These are phyloP conservation scores for Pteropus alecto DNA, from an alignment of 2,113 vertebrate genomes.

Conservation along the genomic window DNA sequence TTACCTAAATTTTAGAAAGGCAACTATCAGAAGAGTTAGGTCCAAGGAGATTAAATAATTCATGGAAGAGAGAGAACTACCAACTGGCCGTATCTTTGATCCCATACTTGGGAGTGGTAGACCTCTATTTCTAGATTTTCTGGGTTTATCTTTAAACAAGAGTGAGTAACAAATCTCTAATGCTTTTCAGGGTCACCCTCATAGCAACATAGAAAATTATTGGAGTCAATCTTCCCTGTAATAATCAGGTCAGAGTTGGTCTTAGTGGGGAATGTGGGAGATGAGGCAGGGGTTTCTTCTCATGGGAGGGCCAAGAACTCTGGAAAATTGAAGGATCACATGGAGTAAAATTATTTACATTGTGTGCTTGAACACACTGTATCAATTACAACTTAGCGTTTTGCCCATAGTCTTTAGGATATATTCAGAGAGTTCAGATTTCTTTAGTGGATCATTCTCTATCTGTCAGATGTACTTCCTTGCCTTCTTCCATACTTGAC, in stretches of 20 bases:
- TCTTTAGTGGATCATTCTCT: neutral
- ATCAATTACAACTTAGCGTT: neutral
- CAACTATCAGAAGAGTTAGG: neutral
- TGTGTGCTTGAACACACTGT: neutral
- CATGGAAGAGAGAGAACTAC: neutral
- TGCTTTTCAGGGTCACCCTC: neutral
- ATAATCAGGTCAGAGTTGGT: neutral
- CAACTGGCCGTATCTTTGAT: neutral
- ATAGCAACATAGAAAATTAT: neutral
- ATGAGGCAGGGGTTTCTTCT: neutral
- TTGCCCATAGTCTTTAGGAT: neutral
- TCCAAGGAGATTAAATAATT: neutral
- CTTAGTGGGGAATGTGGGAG: neutral
- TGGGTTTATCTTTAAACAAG: neutral
- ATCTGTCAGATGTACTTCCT: neutral
- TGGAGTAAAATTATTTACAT: neutral
- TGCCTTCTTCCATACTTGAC: neutral
- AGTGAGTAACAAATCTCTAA: neutral
- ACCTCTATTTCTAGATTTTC: neutral
- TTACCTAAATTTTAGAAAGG: neutral
- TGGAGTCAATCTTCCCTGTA: neutral
- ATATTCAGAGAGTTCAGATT: neutral
- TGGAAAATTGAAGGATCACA: neutral
- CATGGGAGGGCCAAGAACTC: neutral
- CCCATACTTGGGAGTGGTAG: too few relatives aligned